These are phyloP conservation scores for Aphodius granarius DNA, from an alignment of 2,888 invertebrate genomes.

Conservation along the genomic window DNA sequence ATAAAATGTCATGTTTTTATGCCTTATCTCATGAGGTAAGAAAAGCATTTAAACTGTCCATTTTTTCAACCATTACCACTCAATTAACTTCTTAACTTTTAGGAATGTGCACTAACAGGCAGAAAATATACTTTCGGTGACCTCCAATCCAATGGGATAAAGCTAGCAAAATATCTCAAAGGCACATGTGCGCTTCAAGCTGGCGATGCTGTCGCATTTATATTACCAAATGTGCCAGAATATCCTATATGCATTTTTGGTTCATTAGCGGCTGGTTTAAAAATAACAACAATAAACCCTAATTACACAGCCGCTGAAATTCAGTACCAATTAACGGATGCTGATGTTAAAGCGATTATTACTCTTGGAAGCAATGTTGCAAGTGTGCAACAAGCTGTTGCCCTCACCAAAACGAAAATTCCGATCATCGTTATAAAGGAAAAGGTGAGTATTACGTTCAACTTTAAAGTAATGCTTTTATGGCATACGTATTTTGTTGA, in stretches of 20 bases:
- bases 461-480: too few species aligned
- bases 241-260: conserved; percentile 69
- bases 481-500: too few species aligned
- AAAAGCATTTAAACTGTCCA: too few species aligned
- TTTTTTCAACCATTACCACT: too few species aligned
- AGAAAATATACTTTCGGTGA: conserved; percentile 73
- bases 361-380: conserved; percentile 60
- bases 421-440: conserved; percentile 61
- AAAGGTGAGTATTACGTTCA: conserved; percentile 39
- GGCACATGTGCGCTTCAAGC: conserved; percentile 65
- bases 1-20: too few species aligned
- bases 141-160: conserved; percentile 63
- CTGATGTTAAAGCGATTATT: conserved; percentile 66
- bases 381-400: conserved; percentile 24
- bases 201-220: conserved; percentile 70
- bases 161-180: conserved; percentile 59
- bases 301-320: conserved; percentile 72
- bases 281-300: conserved; percentile 75
- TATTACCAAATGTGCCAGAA: conserved; percentile 78
- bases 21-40: too few species aligned
- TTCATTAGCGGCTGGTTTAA: conserved; percentile 67
- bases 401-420: conserved; percentile 36
- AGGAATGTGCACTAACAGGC: conserved; percentile 76
- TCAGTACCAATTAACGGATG: conserved; percentile 62
- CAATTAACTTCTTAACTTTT: not conserved